Conservation (phyloP, 2,797 vertebrate species). For the Gallinago nigripennis region DNA sequence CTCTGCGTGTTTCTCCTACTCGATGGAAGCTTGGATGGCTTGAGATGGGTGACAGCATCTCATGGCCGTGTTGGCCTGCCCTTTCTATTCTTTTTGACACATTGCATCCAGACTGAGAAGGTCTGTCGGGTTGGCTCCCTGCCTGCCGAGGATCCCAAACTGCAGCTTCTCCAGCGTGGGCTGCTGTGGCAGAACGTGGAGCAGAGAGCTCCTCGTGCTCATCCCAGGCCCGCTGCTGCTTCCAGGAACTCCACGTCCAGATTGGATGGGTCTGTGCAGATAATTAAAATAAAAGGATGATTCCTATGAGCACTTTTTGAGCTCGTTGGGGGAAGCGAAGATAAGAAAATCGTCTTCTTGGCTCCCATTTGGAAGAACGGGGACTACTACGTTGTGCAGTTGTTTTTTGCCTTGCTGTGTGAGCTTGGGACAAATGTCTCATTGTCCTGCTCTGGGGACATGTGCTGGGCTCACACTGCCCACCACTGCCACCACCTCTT, state of each 20-base stretch:
- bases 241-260: background rate
- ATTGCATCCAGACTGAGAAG: background rate
- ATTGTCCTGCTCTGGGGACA: background rate
- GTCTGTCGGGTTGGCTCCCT: background rate
- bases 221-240: background rate
- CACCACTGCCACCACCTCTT: background rate
- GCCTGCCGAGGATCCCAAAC: background rate
- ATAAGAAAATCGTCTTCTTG: background rate
- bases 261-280: background rate
- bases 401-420: background rate
- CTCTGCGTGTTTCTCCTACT: background rate
- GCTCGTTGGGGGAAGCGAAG: background rate
- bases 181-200: background rate
- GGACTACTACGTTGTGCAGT: background rate
- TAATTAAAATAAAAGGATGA: background rate
- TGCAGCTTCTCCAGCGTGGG: accelerated
- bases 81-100: background rate
- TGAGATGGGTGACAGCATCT: background rate
- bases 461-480: background rate
- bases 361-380: background rate
- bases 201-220: background rate
- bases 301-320: background rate
- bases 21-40: background rate
- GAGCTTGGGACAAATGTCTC: background rate
- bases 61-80: background rate